Evolutionary conservation across 1,140 invertebrate species (phyloP).

Genomic region (Phortica variegata): DNA sequence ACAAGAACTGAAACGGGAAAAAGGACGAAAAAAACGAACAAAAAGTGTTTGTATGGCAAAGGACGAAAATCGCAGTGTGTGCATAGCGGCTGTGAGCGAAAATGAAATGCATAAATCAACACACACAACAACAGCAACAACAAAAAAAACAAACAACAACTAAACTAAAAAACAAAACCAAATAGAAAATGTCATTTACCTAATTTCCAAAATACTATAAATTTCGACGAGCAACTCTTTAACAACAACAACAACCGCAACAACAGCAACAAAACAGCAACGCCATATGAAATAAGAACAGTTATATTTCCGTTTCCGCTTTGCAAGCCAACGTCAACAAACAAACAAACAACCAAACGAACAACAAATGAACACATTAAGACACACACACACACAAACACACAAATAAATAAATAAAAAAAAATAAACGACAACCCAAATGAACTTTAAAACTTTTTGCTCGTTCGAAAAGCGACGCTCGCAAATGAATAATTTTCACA

Average conservation of each 20-base stretch:
- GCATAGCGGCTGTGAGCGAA: constrained; percentile 22
- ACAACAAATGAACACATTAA: no score
- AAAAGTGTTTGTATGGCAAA: no score
- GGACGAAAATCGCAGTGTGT: no score
- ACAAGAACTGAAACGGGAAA: constrained; percentile 4
- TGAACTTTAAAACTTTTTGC: constrained; percentile 43
- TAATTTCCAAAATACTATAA: constrained; percentile 8
- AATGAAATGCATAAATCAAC: constrained; percentile 10
- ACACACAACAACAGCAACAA: constrained; percentile 3
- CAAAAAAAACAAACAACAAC: constrained; percentile 2
- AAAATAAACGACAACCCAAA: no score
- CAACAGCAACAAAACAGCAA: constrained; percentile 15
- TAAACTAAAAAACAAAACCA: constrained; percentile 35
- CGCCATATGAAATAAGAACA: constrained; percentile 36
- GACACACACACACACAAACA: no score
- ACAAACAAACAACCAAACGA: no score
- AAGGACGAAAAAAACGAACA: constrained; percentile 27
- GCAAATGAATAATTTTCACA: constrained; percentile 45
- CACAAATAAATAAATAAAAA: no score
- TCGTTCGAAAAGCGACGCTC: constrained; percentile 42
- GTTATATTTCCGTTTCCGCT: constrained; percentile 50
- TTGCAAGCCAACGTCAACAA: constrained; percentile 38
- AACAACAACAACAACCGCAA: constrained; percentile 24
- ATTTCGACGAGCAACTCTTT: constrained; percentile 46
- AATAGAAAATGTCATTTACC: constrained; percentile 7